Base-by-base conservation (phyloP, 2,888 invertebrate genomes). In the Melangyna quadrimaculata region DNA sequence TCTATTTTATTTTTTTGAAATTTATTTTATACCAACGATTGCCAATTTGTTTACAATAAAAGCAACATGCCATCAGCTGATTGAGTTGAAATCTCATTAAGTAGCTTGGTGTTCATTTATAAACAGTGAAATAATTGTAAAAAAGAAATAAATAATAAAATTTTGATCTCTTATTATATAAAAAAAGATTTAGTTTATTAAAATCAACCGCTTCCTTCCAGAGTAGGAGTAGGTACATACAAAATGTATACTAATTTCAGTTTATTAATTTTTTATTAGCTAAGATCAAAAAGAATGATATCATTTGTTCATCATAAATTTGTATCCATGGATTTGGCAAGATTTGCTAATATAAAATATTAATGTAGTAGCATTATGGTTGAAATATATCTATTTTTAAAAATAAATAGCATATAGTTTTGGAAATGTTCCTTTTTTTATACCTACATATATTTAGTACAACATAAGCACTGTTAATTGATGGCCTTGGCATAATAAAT, bases 1-100 rank as follows among this genome's bases (percentile, higher is more conserved):
- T 61, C 10, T 75, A 55, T 55, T 80, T 73, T 59, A 29, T 74
- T 51, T 70, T 48, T 63, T 63, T 55, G 7, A 37, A 55, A 78
- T 55, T 35, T n/a, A 22, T 43, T 29, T 43, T 48, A 59, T 45
- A 72, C 61, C 35, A 61, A 29, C 29, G 35, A 51, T 78, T 79
- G 75, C 75, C 70, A 84, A 84, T 71, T 84, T 75, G 70, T 78
- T 74, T 74, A 78, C 71, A 69, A 67, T 24, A 19, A 53, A 80
- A 69, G 32, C 61, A 61, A 14, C 32, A 79, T 65, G 40, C 63
- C 73, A n/a, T n/a, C n/a, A 74, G 72, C 61, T 67, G 77, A 72
- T 79, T 55, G 55, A 57, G 19, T 51, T 69, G 45, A 69, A 61
- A 45, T 51, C 32, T 45, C 57, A 67, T 79, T 65, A 59, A 75